Conservation (phyloP, 2,888 invertebrate genomes). For the Bombylius major region DNA sequence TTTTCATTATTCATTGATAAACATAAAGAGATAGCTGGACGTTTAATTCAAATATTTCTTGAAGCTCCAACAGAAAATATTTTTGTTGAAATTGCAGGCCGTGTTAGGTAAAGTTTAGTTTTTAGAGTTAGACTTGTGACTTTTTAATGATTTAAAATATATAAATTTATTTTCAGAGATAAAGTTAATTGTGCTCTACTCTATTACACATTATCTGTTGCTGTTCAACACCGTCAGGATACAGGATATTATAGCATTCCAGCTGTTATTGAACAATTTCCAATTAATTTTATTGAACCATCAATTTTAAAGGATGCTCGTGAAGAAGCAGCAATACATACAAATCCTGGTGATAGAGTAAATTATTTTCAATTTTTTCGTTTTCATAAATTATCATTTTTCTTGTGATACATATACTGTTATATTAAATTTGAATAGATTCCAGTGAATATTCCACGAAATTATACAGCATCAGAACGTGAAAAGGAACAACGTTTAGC, state of each 20-base stretch:
- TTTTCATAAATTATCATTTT: no score
- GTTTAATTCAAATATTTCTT: slow-evolving; percentile 56
- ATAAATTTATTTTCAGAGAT: slow-evolving; percentile 39
- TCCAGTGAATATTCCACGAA: slow-evolving; percentile 52
- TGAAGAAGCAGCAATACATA: slow-evolving; percentile 52
- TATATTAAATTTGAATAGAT: slow-evolving; percentile 24
- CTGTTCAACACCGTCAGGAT: slow-evolving; percentile 48
- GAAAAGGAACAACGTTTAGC: slow-evolving; percentile 70
- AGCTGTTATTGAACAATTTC: slow-evolving; percentile 64
- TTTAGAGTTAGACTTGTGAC: no score
- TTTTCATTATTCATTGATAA: slow-evolving; percentile 63
- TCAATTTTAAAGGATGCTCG: slow-evolving; percentile 55
- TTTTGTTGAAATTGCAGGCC: background rate
- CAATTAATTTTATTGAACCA: slow-evolving; percentile 69
- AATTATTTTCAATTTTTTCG: background rate
- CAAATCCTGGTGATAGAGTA: slow-evolving; percentile 37
- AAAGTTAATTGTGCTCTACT: slow-evolving; percentile 47
- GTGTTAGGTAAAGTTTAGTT: no score
- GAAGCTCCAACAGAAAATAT: slow-evolving; percentile 35
- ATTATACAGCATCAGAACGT: slow-evolving; percentile 60
- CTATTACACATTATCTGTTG: slow-evolving; percentile 65
- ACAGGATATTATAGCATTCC: slow-evolving; percentile 46
- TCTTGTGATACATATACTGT: background rate
- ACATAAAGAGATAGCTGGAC: slow-evolving; percentile 57
- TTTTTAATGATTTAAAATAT: background rate